phyloP scores from a whole-genome alignment of 2,113 vertebrate species.

The Hipposideros armiger region DNA sequence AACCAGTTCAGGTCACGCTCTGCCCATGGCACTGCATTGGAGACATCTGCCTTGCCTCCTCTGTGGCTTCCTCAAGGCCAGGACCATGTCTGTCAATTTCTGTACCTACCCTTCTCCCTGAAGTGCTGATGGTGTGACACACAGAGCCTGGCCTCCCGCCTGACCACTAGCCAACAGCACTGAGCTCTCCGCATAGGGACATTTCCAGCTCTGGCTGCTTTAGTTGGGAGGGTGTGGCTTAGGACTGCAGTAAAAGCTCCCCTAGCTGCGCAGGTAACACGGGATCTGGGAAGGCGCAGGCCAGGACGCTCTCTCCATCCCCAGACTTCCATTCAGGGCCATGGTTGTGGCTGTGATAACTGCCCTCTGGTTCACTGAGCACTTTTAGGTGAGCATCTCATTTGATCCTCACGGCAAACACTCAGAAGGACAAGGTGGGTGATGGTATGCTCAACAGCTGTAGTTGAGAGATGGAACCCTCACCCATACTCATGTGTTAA shows the following conservation, averaged over 20 bases:
- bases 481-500: background rate
- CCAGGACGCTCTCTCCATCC: background rate
- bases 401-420: background rate
- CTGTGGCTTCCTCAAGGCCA: background rate
- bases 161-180: background rate
- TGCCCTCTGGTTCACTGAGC: background rate
- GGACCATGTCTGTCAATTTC: background rate
- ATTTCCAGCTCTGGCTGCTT: background rate
- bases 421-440: background rate
- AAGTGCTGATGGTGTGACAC: background rate
- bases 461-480: background rate
- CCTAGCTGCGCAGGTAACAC: accelerated
- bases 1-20: background rate
- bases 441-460: background rate
- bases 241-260: background rate
- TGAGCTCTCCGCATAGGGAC: background rate
- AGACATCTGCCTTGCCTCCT: background rate
- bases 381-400: background rate
- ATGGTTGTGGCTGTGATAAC: background rate
- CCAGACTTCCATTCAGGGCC: background rate
- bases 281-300: background rate
- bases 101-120: background rate
- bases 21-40: background rate
- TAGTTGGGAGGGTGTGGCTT: background rate
- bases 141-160: background rate